A percentile compares a stretch with the other conserved stretches of the same genome.
Conservation (phyloP, 2,113 vertebrate species). For the Eurystomus gularis region DNA sequence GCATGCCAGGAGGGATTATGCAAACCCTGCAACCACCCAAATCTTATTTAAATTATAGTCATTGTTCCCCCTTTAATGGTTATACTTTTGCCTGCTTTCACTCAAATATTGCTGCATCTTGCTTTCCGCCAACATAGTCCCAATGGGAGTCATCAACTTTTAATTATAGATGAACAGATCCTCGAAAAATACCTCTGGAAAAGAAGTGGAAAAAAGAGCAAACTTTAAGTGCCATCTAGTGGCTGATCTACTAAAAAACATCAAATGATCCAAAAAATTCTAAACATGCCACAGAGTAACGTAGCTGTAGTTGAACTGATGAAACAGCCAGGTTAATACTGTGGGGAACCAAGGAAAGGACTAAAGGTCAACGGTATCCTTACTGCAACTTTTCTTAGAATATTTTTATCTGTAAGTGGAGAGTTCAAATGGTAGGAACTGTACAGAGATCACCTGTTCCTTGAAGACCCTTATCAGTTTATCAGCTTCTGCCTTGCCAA, state of each 20-base stretch:
- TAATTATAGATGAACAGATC: constrained; percentile 56
- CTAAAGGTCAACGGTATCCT: not conserved
- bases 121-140: constrained; percentile 63
- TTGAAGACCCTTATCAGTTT: not conserved
- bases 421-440: not conserved
- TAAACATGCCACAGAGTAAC: not conserved
- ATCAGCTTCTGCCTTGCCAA: not conserved
- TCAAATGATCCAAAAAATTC: not conserved
- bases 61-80: constrained; percentile 66
- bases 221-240: constrained; percentile 79
- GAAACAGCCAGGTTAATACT: not conserved
- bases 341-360: not conserved
- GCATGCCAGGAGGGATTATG: constrained; percentile 72
- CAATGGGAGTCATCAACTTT: constrained; percentile 56
- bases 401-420: not conserved
- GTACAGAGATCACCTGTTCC: not conserved
- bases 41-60: constrained; percentile 70
- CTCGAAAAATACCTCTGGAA: not conserved
- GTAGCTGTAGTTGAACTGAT: not conserved
- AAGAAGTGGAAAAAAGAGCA: constrained; percentile 12
- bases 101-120: constrained; percentile 65
- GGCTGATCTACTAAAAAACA: constrained; percentile 9
- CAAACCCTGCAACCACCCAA: constrained; percentile 70
- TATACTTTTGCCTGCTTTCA: constrained; percentile 70
- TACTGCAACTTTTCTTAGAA: not conserved